Percentiles rank a stretch among this genome's conserved stretches.
Conservation (phyloP, 2,888 invertebrate genomes). For the Ophonus ardosiacus region DNA sequence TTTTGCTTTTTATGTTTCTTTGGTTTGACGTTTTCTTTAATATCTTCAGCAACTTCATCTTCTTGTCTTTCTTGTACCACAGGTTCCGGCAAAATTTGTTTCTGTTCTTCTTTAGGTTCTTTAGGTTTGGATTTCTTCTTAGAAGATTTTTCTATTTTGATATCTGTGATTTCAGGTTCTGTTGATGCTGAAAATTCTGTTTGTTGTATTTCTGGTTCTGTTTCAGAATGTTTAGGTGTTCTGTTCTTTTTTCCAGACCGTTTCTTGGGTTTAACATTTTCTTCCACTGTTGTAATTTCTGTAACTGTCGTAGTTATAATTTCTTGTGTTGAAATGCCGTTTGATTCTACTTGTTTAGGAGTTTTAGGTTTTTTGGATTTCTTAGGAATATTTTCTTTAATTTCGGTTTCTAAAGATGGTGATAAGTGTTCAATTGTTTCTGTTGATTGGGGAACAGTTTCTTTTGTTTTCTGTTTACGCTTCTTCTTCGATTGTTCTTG, state of each 20-base stretch:
- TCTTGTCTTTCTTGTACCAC: not conserved
- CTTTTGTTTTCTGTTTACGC: slow-evolving; percentile 4
- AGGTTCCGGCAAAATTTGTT: slow-evolving; percentile 1
- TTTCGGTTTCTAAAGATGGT: slow-evolving; percentile 63
- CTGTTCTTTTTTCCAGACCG: not conserved
- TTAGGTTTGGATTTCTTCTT: not conserved
- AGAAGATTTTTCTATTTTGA: not conserved
- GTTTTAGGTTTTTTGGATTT: slow-evolving; percentile 63
- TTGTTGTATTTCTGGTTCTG: slow-evolving; percentile 32
- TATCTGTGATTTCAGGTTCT: slow-evolving; percentile 4
- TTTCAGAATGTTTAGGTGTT: slow-evolving; percentile 36
- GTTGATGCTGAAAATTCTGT: slow-evolving; percentile 5
- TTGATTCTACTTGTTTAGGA: slow-evolving; percentile 48
- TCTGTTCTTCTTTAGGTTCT: slow-evolving; percentile 16
- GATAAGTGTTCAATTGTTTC: slow-evolving; percentile 15
- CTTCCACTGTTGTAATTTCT: not conserved
- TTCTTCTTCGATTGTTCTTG: slow-evolving; percentile 48
- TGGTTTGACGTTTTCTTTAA: not conserved
- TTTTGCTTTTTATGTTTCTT: slow-evolving; percentile 2
- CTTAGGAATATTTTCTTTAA: slow-evolving; percentile 60
- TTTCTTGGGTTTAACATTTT: not conserved
- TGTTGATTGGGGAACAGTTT: slow-evolving; percentile 15
- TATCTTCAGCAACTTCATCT: not conserved
- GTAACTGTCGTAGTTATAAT: slow-evolving; percentile 71
- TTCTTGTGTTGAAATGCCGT: slow-evolving; percentile 31